Evolutionary conservation across 2,113 vertebrate species (phyloP), one percentile per base, ranked within the genome.

Genomic region (Odobenus rosmarus): DNA sequence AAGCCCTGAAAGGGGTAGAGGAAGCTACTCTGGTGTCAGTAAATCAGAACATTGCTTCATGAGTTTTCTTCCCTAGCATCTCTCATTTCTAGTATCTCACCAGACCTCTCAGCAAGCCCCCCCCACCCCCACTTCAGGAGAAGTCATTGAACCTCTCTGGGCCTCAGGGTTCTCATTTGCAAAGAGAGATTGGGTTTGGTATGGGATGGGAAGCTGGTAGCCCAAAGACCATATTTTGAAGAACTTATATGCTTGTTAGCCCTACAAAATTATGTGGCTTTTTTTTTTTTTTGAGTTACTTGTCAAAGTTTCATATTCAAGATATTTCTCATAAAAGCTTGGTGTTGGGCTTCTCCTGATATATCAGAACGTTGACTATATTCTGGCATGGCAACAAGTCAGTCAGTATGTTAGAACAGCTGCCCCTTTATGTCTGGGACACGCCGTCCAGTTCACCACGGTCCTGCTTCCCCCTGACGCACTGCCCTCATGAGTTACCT

Each of bases 401-500:
- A 36, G 26, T 11, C 23, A 18, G 31, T 28, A 19, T 33, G 31
- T 9, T n/a, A 55, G 24, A 88, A 71, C 28, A 90, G 77, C 82
- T 42, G 19, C 10, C 69, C 36, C 3, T 26, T 28, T 36, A 15
- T 24, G 55, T 42, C 81, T 18, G 31, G 53, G 19, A 26, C 3
- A 21, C 0, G 1, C 42, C 12, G 21, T 57, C 13, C 36, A n/a
- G 57, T 0, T 42, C 49, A 28, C 51, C 31, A 7, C 0, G 12
- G n/a, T 21, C 64, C 62, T 67, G 4, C n/a, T n/a, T 49, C 53
- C 46, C 21, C 26, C 39, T 39, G 59, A 42, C 57, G 39, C 39
- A 12, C 2, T 7, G 39, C 55, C 55, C 36, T 59, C 18, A 24
- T 2, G 14, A 26, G 42, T 36, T 71, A 26, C 33, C 69, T 39